Evolutionary conservation across 2,888 invertebrate species (phyloP), one percentile per base, ranked within the genome.

Genomic region (Sycophila texana): DNA sequence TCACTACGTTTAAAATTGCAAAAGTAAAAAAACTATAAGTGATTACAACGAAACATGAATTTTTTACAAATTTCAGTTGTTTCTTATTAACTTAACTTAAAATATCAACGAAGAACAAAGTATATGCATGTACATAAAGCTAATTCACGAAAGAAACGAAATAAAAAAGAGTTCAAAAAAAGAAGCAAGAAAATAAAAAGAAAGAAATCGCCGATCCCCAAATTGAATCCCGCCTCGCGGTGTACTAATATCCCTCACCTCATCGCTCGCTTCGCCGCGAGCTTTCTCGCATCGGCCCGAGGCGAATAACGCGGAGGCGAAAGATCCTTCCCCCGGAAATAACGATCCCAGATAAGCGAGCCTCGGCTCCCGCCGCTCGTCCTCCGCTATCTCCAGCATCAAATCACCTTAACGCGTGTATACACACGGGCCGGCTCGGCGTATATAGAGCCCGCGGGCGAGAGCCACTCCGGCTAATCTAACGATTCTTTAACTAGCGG

Each of bases 261-360:
- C 53, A n/a, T 30, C 20, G 49, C 7, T n/a, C 2, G 13, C 18
- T 53, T 14, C 14, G n/a, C n/a, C 61, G 7, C 39, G 10, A 7
- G 30, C 63, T 47, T 63, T 63, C 47, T 47, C 47, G 53, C 53
- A 14, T 14, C 14, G 14, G 53, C n/a, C 4, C 4, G 16, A 53
- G 2, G n/a, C 53, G n/a, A 14, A 53, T n/a, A 39, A 12, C 57
- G 20, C 12, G 18, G n/a, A 61, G 18, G 61, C 53, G 22, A 49
- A 77, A 61, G 73, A 61, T n/a, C 78, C 55, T 80, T 2, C 82
- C 81, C 80, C 84, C 85, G 88, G 87, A 87, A 88, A 87, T 86
- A 86, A 86, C 85, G 87, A 88, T 87, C 82, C 72, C 74, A 85
- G 87, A 88, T 88, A 86, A 26, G 83, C 83, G 82, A 80, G 58